phyloP scores from a whole-genome alignment of 2,113 vertebrate species.

The Ochotona princeps region DNA sequence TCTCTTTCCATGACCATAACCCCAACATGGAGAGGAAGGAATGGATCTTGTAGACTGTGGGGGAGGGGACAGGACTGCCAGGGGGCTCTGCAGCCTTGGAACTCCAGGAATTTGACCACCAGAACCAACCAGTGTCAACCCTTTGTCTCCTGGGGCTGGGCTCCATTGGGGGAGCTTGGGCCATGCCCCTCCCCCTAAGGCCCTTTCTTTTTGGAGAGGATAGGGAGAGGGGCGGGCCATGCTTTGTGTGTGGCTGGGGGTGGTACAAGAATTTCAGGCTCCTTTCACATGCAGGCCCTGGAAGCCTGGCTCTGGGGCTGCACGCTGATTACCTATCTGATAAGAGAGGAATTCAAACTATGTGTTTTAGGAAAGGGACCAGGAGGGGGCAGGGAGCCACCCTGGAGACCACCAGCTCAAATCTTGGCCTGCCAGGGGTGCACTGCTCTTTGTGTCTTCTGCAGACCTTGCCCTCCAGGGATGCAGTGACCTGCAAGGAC shows the following conservation, averaged over 20 bases:
- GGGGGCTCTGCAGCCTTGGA: constrained; percentile 75
- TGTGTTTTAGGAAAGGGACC: constrained; percentile 85
- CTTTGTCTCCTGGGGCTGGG: constrained; percentile 85
- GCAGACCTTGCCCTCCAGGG: neutral
- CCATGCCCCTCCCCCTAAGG: constrained; percentile 78
- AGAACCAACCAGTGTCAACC: constrained; percentile 82
- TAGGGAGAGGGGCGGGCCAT: constrained; percentile 68
- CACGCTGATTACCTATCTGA: constrained; percentile 90
- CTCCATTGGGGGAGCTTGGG: constrained; percentile 79
- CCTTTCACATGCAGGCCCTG: constrained; percentile 87
- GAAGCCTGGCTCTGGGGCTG: constrained; percentile 86
- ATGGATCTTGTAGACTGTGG: constrained; percentile 46
- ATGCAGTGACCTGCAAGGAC: neutral
- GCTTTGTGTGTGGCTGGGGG: constrained; percentile 89
- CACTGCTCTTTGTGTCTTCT: neutral
- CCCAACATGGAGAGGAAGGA: constrained; percentile 47
- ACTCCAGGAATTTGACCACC: constrained; percentile 88
- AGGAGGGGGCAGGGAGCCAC: constrained; percentile 73
- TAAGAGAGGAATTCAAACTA: constrained; percentile 90
- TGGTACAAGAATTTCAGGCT: constrained; percentile 84
- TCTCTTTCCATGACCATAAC: constrained; percentile 52
- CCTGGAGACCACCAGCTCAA: constrained; percentile 84
- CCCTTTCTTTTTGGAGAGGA: constrained; percentile 73
- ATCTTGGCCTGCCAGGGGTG: constrained; percentile 15
- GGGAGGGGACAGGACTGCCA: neutral